These are phyloP conservation scores for Orientallactaga sibirica DNA, from an alignment of 2,797 vertebrate species.

Conservation along the genomic window DNA sequence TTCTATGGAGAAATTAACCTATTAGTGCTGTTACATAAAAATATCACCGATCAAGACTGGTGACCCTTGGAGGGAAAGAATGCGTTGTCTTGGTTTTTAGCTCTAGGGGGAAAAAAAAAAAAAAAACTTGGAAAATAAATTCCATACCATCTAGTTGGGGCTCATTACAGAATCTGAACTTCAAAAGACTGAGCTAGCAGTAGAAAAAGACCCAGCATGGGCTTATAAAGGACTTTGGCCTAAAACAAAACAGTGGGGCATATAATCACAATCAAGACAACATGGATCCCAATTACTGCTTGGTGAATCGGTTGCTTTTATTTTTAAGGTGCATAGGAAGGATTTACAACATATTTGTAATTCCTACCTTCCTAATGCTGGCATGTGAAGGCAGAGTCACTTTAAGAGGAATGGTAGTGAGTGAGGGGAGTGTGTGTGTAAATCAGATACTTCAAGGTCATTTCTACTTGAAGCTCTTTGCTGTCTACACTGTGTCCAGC, in stretches of 20 bases:
- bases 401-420: neutral
- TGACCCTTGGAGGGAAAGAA: neutral
- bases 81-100: conserved; percentile 50
- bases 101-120: conserved; percentile 58
- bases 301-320: conserved; percentile 65
- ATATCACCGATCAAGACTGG: neutral
- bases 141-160: conserved; percentile 68
- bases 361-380: neutral
- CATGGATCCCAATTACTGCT: conserved; percentile 43
- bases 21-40: conserved; percentile 23
- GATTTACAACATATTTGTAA: conserved; percentile 11
- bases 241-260: conserved; percentile 47
- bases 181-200: conserved; percentile 66
- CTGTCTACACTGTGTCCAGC: neutral
- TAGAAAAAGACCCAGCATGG: conserved; percentile 63
- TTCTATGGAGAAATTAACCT: conserved; percentile 7
- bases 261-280: conserved; percentile 64
- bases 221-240: conserved; percentile 72
- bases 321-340: neutral
- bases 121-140: conserved; percentile 63
- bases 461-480: neutral
- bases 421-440: neutral
- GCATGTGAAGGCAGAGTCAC: neutral
- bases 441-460: neutral
- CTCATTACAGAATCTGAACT: conserved; percentile 77